phyloP scores from a whole-genome alignment of 2,113 vertebrate genomes.

The Podarcis muralis region DNA sequence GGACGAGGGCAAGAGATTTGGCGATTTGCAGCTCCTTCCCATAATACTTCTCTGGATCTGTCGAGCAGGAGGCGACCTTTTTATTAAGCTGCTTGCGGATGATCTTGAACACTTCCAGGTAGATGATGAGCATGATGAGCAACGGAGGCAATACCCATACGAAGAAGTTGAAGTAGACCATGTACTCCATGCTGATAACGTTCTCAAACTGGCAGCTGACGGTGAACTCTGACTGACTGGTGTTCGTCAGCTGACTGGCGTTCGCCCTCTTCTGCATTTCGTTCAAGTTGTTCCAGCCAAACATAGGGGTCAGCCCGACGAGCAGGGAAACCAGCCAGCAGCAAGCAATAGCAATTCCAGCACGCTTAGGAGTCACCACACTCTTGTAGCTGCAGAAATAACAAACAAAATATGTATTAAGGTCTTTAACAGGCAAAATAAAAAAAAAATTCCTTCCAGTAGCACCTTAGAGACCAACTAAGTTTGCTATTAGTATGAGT shows the following conservation, averaged over 20 bases:
- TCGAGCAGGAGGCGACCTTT: conserved; percentile 85
- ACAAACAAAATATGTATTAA: background rate
- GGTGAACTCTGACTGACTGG: conserved; percentile 63
- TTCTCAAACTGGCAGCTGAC: conserved; percentile 90
- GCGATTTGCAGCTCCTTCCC: conserved; percentile 95
- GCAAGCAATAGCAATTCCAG: conserved; percentile 83
- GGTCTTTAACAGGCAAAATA: background rate
- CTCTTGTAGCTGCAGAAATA: conserved; percentile 86
- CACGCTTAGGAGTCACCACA: conserved; percentile 86
- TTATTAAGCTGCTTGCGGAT: conserved; percentile 94
- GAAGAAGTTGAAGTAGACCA: conserved; percentile 99
- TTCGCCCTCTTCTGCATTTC: conserved; percentile 52
- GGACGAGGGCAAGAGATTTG: conserved; percentile 92
- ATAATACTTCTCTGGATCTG: conserved; percentile 89
- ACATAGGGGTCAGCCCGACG: conserved; percentile 91
- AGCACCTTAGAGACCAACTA: no score
- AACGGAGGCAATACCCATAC: conserved; percentile 93
- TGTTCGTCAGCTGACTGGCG: conserved; percentile 65
- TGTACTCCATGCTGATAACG: conserved; percentile 97
- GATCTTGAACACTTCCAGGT: conserved; percentile 94
- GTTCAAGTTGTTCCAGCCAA: conserved; percentile 92
- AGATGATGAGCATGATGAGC: conserved; percentile 92
- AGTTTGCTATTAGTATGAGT: no score
- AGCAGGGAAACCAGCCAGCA: conserved; percentile 91
- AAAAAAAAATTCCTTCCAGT: no score